phyloP scores from a whole-genome alignment of 2,113 vertebrate species.

The Desmodus rotundus region DNA sequence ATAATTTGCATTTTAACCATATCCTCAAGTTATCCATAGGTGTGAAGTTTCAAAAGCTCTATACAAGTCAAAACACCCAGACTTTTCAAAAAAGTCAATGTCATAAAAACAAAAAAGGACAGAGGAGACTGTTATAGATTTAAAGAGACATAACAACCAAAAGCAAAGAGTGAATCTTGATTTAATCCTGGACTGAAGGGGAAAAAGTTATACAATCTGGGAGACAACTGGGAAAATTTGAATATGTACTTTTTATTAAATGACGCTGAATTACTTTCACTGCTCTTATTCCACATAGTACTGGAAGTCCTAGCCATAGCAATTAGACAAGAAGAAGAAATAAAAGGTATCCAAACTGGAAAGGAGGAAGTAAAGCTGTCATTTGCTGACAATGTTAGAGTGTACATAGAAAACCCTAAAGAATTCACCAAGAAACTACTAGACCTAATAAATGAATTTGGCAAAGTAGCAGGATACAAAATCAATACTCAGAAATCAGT shows the following conservation, averaged over 20 bases:
- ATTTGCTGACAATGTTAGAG: too few relatives aligned
- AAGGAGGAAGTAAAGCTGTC: too few relatives aligned
- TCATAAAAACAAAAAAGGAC: not conserved
- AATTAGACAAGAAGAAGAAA: too few relatives aligned
- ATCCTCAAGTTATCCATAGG: not conserved
- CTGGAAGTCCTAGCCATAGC: too few relatives aligned
- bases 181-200: not conserved
- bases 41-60: not conserved
- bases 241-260: not conserved
- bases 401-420: too few relatives aligned
- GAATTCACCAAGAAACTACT: too few relatives aligned
- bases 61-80: not conserved
- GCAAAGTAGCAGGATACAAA: too few relatives aligned
- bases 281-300: too few relatives aligned
- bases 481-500: too few relatives aligned
- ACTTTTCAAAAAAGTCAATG: not conserved
- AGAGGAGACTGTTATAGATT: not conserved
- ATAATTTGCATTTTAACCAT: conserved; percentile 25
- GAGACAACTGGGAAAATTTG: not conserved
- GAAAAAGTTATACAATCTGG: not conserved
- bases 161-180: not conserved
- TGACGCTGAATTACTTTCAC: not conserved
- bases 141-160: not conserved
- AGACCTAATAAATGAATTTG: too few relatives aligned
- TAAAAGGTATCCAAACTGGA: too few relatives aligned